Conservation (phyloP, 2,113 vertebrate species). For the Tursiops truncatus region DNA sequence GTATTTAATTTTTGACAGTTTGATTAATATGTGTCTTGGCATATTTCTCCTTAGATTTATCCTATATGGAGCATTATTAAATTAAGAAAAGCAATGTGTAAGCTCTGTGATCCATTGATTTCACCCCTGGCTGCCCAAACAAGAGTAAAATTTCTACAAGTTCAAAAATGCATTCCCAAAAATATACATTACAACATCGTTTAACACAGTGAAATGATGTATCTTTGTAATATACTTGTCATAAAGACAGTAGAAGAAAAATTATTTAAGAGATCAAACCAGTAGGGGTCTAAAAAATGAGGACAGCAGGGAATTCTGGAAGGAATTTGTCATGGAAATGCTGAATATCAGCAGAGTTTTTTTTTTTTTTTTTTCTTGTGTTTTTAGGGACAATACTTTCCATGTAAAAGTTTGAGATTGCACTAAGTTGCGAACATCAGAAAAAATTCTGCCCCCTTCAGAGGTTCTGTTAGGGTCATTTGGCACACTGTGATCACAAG, state of each 20-base stretch:
- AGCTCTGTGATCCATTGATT: neutral
- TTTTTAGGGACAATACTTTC: neutral
- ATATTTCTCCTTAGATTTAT: too few relatives aligned
- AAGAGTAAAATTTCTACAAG: neutral
- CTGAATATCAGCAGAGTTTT: neutral
- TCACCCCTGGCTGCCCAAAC: neutral
- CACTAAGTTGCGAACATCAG: neutral
- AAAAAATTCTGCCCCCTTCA: fast-evolving
- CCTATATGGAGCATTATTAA: neutral
- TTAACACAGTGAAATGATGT: neutral
- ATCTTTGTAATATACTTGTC: neutral
- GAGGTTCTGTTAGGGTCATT: neutral
- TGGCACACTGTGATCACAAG: neutral
- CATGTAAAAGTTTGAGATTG: neutral
- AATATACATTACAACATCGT: neutral
- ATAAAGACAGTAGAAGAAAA: neutral
- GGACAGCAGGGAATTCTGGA: neutral
- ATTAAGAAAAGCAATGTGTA: neutral
- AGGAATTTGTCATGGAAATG: neutral
- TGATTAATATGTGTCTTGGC: too few relatives aligned
- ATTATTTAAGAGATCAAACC: neutral
- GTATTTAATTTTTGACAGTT: too few relatives aligned
- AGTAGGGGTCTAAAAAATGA: neutral
- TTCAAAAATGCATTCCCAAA: neutral
- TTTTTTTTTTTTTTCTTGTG: neutral